Evolutionary conservation across 1,140 invertebrate genomes (phyloP).

Genomic region (Littorina saxatilis): DNA sequence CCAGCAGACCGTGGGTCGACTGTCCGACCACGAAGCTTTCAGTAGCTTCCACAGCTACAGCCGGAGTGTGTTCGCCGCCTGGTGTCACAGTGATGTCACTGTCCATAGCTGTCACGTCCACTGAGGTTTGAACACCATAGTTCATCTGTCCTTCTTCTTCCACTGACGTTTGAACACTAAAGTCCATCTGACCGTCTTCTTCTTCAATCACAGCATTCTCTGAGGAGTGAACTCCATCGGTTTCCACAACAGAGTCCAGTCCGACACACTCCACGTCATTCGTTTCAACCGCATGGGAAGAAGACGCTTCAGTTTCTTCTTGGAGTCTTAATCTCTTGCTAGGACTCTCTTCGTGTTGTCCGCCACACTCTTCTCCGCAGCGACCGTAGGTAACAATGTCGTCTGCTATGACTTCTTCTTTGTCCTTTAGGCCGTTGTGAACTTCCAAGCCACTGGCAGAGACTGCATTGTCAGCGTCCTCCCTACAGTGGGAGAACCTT

Average conservation of each 20-base stretch:
- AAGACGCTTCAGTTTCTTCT: no score
- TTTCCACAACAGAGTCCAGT: not conserved
- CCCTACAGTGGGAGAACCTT: not conserved
- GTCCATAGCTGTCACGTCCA: not conserved
- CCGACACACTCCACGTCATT: not conserved
- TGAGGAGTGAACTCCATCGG: not conserved
- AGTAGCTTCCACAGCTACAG: no score
- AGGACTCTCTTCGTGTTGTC: not conserved
- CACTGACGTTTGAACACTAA: no score
- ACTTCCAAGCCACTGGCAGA: not conserved
- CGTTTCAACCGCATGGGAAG: no score
- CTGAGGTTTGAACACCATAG: not conserved
- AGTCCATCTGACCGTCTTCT: not conserved
- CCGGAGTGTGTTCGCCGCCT: not conserved
- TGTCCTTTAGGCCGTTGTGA: not conserved
- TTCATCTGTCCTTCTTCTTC: not conserved
- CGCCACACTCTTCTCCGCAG: no score
- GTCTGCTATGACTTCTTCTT: not conserved
- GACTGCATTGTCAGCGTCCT: not conserved
- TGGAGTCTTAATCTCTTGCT: not conserved
- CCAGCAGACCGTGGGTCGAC: not conserved
- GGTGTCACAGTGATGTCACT: not conserved
- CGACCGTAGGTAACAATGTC: not conserved
- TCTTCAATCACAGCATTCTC: not conserved
- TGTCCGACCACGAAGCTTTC: no score